Conservation (phyloP, 2,113 vertebrate species). For the Isichthys henryi region DNA sequence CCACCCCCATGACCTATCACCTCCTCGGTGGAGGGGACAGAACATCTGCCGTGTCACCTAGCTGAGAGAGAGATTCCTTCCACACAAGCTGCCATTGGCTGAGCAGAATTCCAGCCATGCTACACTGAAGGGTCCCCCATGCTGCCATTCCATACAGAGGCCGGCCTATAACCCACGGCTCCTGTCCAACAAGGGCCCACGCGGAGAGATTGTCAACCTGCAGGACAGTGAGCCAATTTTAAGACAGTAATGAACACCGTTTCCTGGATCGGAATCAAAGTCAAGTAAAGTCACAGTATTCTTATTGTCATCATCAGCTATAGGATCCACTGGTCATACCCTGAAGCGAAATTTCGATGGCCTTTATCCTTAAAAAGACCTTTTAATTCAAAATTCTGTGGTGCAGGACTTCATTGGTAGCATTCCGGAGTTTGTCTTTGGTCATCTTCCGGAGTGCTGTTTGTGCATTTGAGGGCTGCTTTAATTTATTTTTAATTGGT, state of each 20-base stretch:
- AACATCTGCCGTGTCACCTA: neutral
- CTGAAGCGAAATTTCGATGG: neutral
- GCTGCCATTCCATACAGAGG: neutral
- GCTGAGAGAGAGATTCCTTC: neutral
- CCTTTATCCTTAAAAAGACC: neutral
- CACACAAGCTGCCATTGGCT: neutral
- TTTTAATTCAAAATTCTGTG: neutral
- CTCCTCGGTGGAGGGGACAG: neutral
- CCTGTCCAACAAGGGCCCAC: neutral
- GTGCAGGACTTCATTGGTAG: constrained; percentile 12
- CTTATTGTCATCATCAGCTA: neutral
- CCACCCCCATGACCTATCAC: neutral
- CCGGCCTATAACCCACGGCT: neutral
- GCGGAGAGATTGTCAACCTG: neutral
- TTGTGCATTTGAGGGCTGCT: neutral
- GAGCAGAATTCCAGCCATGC: neutral
- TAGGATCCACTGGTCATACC: neutral
- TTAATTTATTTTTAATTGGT: constrained; percentile 5
- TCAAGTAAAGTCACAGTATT: neutral
- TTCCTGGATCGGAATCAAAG: neutral
- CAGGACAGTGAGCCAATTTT: neutral
- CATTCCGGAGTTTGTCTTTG: neutral
- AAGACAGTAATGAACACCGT: neutral
- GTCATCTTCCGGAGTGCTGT: neutral
- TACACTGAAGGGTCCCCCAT: neutral